These are phyloP conservation scores for Papilio polytes DNA, from an alignment of 1,140 invertebrate species.

Conservation along the genomic window DNA sequence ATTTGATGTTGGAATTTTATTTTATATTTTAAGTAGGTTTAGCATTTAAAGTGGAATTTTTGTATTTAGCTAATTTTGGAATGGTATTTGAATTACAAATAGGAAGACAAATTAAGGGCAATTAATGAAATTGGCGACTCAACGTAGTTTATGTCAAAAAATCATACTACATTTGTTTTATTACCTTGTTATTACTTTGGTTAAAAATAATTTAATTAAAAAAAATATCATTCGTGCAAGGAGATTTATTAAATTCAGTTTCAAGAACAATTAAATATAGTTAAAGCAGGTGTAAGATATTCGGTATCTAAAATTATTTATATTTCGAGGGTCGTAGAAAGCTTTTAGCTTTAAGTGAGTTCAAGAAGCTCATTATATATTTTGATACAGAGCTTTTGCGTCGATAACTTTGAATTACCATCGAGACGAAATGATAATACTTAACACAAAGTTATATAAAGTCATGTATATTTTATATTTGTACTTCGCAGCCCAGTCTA, in stretches of 20 bases:
- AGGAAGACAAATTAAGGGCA: background rate
- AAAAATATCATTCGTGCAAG: background rate
- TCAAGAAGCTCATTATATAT: constrained; percentile 23
- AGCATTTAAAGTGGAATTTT: background rate
- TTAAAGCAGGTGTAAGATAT: constrained; percentile 9
- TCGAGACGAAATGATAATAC: constrained; percentile 1
- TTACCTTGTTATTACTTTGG: too few species aligned
- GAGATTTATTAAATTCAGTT: background rate
- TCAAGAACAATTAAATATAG: background rate
- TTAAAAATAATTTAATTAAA: too few species aligned
- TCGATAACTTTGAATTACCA: constrained; percentile 9
- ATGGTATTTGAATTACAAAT: background rate
- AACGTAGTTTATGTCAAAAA: too few species aligned
- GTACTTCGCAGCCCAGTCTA: too few species aligned
- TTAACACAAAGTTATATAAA: background rate
- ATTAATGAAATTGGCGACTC: background rate
- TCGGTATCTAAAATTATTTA: constrained; percentile 7
- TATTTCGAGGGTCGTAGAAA: constrained; percentile 11
- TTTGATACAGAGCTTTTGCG: constrained; percentile 4
- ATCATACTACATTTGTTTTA: too few species aligned
- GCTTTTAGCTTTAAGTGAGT: constrained; percentile 21
- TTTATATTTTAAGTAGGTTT: background rate
- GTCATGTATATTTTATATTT: background rate
- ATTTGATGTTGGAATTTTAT: background rate
- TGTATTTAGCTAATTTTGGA: background rate